Conservation (phyloP, 2,797 vertebrate genomes). For the Schizopygopsis malacanthus region DNA sequence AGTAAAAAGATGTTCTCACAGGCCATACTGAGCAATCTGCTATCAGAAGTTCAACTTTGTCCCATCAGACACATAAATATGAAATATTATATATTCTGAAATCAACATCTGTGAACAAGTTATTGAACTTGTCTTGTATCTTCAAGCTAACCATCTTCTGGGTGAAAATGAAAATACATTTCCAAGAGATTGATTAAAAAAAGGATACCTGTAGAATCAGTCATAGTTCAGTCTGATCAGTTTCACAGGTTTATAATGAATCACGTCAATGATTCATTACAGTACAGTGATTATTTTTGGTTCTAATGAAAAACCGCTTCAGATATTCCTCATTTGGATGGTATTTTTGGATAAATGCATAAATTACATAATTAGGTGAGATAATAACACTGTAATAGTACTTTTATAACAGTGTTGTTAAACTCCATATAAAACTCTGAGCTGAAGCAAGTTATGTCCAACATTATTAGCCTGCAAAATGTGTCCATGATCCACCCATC, state of each 20-base stretch:
- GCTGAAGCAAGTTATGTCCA: not conserved
- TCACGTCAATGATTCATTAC: not conserved
- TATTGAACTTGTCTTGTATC: not conserved
- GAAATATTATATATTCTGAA: not conserved
- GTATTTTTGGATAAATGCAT: not conserved
- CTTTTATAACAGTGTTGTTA: not conserved
- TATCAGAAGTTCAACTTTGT: not conserved
- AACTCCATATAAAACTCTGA: not conserved
- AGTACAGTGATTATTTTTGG: not conserved
- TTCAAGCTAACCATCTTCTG: not conserved
- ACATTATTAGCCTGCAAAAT: not conserved
- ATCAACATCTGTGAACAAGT: constrained; percentile 21
- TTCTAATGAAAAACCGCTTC: not conserved
- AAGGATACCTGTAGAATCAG: not conserved
- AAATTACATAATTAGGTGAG: not conserved
- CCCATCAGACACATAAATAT: not conserved
- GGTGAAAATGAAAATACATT: not conserved
- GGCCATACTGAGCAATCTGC: not conserved
- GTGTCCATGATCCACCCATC: not conserved
- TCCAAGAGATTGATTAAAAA: not conserved
- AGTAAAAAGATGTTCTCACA: not conserved
- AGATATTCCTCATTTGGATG: not conserved
- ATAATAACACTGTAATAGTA: not conserved
- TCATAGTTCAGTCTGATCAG: not conserved
- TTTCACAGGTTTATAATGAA: not conserved